Evolutionary conservation across 2,113 vertebrate species (phyloP).

Genomic region (Amphiprion ocellaris): DNA sequence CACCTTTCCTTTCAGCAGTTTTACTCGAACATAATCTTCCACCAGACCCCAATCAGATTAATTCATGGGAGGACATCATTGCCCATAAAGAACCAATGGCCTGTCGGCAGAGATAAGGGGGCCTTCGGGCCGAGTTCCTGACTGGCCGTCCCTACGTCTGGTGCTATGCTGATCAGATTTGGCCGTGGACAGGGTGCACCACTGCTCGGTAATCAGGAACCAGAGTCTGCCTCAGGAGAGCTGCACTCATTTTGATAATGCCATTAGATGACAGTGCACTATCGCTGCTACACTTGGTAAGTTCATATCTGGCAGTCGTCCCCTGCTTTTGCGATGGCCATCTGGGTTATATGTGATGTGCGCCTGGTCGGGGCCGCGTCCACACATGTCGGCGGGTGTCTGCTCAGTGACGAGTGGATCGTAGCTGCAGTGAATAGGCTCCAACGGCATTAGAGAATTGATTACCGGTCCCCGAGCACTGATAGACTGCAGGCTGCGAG

Average conservation of each 20-base stretch:
- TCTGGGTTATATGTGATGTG: constrained; percentile 59
- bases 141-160: constrained; percentile 68
- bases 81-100: constrained; percentile 47
- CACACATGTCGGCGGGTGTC: constrained; percentile 8
- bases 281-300: constrained; percentile 71
- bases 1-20: constrained; percentile 42
- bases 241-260: constrained; percentile 77
- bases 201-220: constrained; percentile 77
- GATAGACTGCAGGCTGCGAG: constrained; percentile 78
- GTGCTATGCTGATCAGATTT: constrained; percentile 82
- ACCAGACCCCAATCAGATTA: constrained; percentile 64
- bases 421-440: constrained; percentile 70
- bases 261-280: constrained; percentile 75
- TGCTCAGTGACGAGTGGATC: constrained; percentile 52
- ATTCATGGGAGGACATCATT: constrained; percentile 58
- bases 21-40: constrained; percentile 45
- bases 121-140: constrained; percentile 67
- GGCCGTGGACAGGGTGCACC: constrained; percentile 64
- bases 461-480: constrained; percentile 83
- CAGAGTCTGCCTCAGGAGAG: constrained; percentile 73
- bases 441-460: constrained; percentile 84
- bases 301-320: constrained; percentile 74
- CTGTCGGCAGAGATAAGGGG: constrained; percentile 70
- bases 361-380: constrained; percentile 7
- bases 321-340: constrained; percentile 63